These are phyloP conservation scores for Cynopterus sphinx DNA, from an alignment of 2,797 vertebrate species.

Conservation along the genomic window DNA sequence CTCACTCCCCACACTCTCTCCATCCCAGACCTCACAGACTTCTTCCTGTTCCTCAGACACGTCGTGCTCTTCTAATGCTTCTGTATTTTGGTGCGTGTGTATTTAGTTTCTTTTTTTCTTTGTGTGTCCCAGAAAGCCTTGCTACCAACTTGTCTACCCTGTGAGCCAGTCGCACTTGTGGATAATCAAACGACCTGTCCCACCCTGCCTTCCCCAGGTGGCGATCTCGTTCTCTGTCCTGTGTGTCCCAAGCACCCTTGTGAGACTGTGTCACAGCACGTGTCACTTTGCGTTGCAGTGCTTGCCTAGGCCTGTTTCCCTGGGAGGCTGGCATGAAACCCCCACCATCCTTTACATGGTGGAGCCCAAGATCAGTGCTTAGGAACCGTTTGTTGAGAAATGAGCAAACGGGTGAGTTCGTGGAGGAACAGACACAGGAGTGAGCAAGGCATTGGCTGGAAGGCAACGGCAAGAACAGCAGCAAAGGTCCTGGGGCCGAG, in stretches of 20 bases:
- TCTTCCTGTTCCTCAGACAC: no score
- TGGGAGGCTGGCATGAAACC: not conserved
- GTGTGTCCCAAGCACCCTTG: not conserved
- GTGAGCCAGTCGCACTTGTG: not conserved
- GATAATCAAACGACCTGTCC: not conserved
- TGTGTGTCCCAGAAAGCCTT: not conserved
- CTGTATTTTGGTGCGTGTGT: not conserved
- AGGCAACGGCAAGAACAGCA: no score
- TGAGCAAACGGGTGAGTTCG: not conserved
- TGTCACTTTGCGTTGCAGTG: fast-evolving
- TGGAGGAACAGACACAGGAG: not conserved
- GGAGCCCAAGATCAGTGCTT: not conserved
- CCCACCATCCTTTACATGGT: not conserved
- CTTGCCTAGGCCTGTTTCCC: not conserved
- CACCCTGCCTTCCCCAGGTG: not conserved
- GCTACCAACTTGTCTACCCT: no score
- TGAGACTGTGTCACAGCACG: not conserved
- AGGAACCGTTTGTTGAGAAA: not conserved
- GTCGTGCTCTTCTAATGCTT: no score
- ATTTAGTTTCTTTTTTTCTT: not conserved
- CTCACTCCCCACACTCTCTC: not conserved
- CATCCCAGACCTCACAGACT: not conserved
- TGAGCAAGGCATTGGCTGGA: not conserved
- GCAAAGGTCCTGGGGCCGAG: not conserved
- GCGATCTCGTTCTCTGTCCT: no score